Percentiles rank a stretch among this genome's conserved stretches.
These are phyloP conservation scores for Tetragonula carbonaria DNA, from an alignment of 2,888 invertebrate species.

Conservation along the genomic window DNA sequence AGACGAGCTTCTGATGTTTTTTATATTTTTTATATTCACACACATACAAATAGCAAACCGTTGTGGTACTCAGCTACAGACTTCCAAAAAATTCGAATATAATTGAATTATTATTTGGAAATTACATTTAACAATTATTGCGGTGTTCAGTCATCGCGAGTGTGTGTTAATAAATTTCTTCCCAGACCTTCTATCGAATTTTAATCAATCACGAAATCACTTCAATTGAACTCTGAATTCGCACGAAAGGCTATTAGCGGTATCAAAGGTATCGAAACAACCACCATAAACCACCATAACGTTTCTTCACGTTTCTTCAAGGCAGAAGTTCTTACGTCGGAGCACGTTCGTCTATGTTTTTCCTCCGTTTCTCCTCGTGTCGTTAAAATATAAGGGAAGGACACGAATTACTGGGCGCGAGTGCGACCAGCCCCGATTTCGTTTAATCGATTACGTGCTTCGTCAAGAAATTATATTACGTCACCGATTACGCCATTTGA, in stretches of 20 bases:
- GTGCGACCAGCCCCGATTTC: constrained; percentile 21
- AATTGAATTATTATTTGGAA: too few relatives aligned
- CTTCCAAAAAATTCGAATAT: too few relatives aligned
- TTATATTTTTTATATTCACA: too few relatives aligned
- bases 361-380: constrained; percentile 24
- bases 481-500: constrained; percentile 39
- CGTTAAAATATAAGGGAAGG: constrained; percentile 41
- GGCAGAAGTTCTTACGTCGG: constrained; percentile 5
- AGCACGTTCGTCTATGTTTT: constrained; percentile 33
- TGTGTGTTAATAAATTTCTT: too few relatives aligned
- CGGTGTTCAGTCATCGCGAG: too few relatives aligned
- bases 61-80: too few relatives aligned
- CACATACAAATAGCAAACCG: too few relatives aligned
- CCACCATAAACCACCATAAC: too few relatives aligned
- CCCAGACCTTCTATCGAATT: too few relatives aligned
- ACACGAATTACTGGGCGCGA: constrained; percentile 47
- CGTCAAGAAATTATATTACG: constrained; percentile 41
- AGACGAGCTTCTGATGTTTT: too few relatives aligned
- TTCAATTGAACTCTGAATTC: not conserved
- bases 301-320: constrained; percentile 15
- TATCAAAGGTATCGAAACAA: not conserved
- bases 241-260: constrained; percentile 1
- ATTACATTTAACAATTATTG: too few relatives aligned
- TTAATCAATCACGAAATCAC: too few relatives aligned
- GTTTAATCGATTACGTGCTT: constrained; percentile 56